phyloP scores from a whole-genome alignment of 2,888 invertebrate species.

The Polydrusus cervinus region DNA sequence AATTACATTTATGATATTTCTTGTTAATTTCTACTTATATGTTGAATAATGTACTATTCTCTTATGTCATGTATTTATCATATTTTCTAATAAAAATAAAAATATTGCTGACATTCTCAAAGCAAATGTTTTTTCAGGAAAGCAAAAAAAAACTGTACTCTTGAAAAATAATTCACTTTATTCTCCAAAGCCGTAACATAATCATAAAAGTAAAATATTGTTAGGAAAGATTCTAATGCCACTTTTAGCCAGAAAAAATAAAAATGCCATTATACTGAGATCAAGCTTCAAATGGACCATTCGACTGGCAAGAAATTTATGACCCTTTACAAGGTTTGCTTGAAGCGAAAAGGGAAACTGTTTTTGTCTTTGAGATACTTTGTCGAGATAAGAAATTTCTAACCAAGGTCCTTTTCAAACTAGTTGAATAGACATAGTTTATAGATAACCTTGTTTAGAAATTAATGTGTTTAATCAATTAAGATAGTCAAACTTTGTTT shows the following conservation, averaged over 20 bases:
- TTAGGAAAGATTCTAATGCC: neutral
- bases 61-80: too few relatives aligned
- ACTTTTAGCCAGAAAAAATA: neutral
- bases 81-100: too few relatives aligned
- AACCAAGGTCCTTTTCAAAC: constrained; percentile 14
- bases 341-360: constrained; percentile 34
- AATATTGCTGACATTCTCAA: too few relatives aligned
- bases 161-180: too few relatives aligned
- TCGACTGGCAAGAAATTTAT: constrained; percentile 16
- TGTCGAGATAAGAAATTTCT: neutral
- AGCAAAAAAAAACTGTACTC: too few relatives aligned
- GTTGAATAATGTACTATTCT: too few relatives aligned
- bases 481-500: neutral
- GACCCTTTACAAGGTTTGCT: neutral
- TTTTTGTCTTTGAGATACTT: constrained; percentile 27
- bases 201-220: neutral
- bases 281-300: neutral
- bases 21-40: too few relatives aligned
- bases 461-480: constrained; percentile 20
- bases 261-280: neutral
- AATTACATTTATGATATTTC: too few relatives aligned
- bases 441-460: neutral
- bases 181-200: neutral
- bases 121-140: too few relatives aligned
- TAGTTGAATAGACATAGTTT: constrained; percentile 18